Evolutionary conservation across 2,797 vertebrate species (phyloP).

Genomic region (Cirrhinus molitorella): DNA sequence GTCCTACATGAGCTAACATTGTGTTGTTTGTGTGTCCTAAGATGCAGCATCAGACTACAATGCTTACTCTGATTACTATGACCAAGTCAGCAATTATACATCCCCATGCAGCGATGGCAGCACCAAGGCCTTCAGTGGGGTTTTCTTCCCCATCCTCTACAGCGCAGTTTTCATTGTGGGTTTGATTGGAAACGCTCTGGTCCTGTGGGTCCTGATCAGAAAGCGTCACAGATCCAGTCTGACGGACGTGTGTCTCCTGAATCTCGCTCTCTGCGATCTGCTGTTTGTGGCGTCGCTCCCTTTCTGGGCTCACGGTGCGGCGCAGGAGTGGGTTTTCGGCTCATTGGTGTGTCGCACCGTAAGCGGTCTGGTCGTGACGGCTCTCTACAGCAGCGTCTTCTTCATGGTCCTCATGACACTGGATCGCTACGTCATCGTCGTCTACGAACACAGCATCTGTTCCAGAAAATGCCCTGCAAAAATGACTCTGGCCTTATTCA

Average conservation of each 20-base stretch:
- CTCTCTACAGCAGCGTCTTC: conserved; percentile 86
- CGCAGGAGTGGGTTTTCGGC: conserved; percentile 82
- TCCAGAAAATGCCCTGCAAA: conserved; percentile 67
- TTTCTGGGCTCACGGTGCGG: conserved; percentile 75
- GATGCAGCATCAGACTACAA: no score
- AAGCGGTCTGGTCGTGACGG: conserved; percentile 72
- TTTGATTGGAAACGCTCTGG: conserved; percentile 83
- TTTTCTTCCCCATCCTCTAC: conserved; percentile 84
- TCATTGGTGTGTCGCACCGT: conserved; percentile 78
- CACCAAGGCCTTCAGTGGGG: conserved; percentile 69
- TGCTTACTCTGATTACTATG: no score
- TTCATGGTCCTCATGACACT: conserved; percentile 87
- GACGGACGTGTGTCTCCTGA: conserved; percentile 89
- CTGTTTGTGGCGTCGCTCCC: conserved; percentile 87
- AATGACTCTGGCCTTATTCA: conserved; percentile 47
- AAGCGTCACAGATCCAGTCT: conserved; percentile 81
- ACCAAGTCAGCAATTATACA: no score
- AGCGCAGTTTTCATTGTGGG: conserved; percentile 86
- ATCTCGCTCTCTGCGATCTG: conserved; percentile 88
- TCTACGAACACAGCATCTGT: conserved; percentile 70
- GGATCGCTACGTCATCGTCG: conserved; percentile 85
- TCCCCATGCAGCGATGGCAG: conserved; percentile 68
- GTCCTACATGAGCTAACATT: neutral
- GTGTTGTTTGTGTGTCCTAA: neutral
- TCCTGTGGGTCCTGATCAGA: conserved; percentile 85